Base-by-base conservation (phyloP, 2,113 vertebrate genomes). In the Carlito syrichta region DNA sequence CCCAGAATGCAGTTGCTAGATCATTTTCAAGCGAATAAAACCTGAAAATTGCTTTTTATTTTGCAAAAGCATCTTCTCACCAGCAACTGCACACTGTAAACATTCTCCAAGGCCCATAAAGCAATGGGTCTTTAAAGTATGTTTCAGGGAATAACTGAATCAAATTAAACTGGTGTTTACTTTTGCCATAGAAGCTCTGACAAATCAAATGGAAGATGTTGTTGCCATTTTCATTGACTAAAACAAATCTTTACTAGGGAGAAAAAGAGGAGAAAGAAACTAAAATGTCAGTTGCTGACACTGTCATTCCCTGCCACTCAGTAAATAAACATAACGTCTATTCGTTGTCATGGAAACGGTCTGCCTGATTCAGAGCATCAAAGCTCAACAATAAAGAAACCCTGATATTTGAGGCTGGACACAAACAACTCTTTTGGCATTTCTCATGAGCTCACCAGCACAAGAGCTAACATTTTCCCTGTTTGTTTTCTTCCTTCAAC, bases 311-410 rank as follows among this genome's bases (percentile, higher is more conserved):
- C 94, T 94, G 95, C 89, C 98, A 97, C 91, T 98, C 97, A 97
- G 97, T 98, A 98, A 99, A 99, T 98, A 99, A 99, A 98, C 82
- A 97, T 94, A 98, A 96, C 86, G 84, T 98, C 98, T 98, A 97
- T 98, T 98, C 97, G 97, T 99, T 98, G 97, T 98, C 98, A 99
- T 98, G 98, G 98, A 98, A 99, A 99, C 98, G 40, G 40, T 94
- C 96, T 73, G 62, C 93, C 69, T 92, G 96, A 93, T 97, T 96
- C 97, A 56, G 89, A 98, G 93, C 96, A 98, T 98, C 97, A 97
- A 96, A 98, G 96, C 94, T 98, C 93, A 73, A 94, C 96, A 98
- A 98, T 93, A 96, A 97, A 97, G 95, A 97, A 97, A 95, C 96
- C 85, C 96, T 97, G 91, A 96, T 98, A 92, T 95, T 97, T 97